A percentile compares a stretch with the other conserved stretches of the same genome.
These are phyloP conservation scores for Scytalopus superciliaris DNA, from an alignment of 2,113 vertebrate genomes.

Conservation along the genomic window DNA sequence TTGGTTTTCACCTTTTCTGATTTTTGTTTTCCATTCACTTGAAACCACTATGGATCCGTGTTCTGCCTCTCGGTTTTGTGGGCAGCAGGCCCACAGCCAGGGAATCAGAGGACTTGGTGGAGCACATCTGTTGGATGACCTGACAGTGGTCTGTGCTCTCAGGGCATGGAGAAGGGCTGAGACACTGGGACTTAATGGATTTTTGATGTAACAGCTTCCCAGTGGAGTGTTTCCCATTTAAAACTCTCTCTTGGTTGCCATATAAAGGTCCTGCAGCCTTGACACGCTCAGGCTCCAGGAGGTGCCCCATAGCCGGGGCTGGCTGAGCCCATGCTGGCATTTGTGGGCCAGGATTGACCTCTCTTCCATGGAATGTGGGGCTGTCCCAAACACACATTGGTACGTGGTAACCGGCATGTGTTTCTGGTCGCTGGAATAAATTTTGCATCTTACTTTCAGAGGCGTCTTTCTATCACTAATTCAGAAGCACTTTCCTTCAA, in stretches of 20 bases:
- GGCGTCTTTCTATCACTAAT: constrained; percentile 97
- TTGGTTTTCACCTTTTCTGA: background rate
- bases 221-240: background rate
- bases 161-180: background rate
- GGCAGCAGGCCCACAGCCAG: fast-evolving
- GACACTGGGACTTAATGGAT: background rate
- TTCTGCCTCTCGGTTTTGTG: background rate
- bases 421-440: constrained; percentile 40
- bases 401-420: background rate
- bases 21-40: background rate
- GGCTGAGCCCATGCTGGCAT: background rate
- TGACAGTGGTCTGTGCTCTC: background rate
- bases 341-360: background rate
- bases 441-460: constrained; percentile 75
- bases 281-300: background rate
- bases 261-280: background rate
- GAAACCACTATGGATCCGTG: fast-evolving
- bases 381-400: background rate
- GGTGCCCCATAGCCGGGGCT: background rate
- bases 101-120: background rate
- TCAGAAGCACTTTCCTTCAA: constrained; percentile 95
- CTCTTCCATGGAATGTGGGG: background rate
- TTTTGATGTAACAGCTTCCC: background rate
- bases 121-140: background rate
- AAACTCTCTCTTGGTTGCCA: background rate